Evolutionary conservation across 2,113 vertebrate genomes (phyloP), one percentile per base, ranked within the genome.

Genomic region (Circaetus gallicus): DNA sequence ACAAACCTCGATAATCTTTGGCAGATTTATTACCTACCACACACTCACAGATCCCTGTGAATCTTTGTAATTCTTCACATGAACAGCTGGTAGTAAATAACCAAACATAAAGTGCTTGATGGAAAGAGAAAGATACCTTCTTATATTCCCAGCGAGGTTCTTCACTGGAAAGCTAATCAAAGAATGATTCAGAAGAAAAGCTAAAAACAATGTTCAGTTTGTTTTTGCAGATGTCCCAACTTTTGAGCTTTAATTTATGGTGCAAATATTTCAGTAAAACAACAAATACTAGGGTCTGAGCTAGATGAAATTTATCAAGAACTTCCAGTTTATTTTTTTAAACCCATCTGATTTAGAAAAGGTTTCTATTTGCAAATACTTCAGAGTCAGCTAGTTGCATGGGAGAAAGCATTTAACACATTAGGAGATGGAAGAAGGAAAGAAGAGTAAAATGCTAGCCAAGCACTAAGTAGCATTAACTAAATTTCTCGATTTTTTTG

Each of bases 1-100:
- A 97, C 94, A 97, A 97, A 94, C 36, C 43, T 95, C 62, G 10
- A 92, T 96, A 94, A 97, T 96, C 78, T 97, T 96, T 96, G 92
- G 82, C 74, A 96, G 96, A 96, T 93, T 97, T 97, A 94, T 87
- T 95, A 90, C 93, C 95, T 97, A 97, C 70, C 89, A 69, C 63
- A 96, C 82, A 96, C 67, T 91, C 50, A 83, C 63, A 97, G 61
- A 62, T 86, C 47, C 72, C n/a, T 80, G 62, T 66, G 95, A 97
- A 95, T 94, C 76, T 97, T 92, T 89, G 43, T 86, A 87, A 50
- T 70, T 86, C 95, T 97, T 93, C 95, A 83, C 40, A 90, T 61
- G 92, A 97, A 90, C 76, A 97, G 76, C 91, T 97, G 84, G 90
- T 90, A 97, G 69, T 89, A 83, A 95, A 93, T 96, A 95, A 96